Evolutionary conservation across 2,113 vertebrate species (phyloP).

Genomic region (Porphyrio hochstetteri): DNA sequence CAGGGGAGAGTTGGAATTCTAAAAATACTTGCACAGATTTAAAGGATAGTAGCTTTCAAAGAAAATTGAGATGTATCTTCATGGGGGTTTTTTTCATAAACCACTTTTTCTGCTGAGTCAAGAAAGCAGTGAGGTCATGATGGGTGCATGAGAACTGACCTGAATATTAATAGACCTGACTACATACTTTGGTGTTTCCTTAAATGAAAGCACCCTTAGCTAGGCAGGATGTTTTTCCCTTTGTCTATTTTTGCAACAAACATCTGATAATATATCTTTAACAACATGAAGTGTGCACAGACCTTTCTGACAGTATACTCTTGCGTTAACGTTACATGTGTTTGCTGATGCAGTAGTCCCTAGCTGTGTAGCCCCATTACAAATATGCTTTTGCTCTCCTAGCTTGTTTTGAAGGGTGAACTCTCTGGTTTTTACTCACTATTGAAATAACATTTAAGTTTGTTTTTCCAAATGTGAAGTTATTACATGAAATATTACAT

Average conservation of each 20-base stretch:
- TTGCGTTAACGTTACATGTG: not conserved
- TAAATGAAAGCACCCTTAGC: not conserved
- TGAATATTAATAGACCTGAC: slow-evolving; percentile 42
- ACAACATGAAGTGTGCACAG: not conserved
- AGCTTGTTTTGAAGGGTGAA: not conserved
- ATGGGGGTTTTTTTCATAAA: not conserved
- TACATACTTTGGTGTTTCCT: not conserved
- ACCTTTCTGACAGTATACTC: not conserved
- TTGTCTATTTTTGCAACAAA: not conserved
- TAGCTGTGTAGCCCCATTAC: not conserved
- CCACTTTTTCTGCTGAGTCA: slow-evolving; percentile 37
- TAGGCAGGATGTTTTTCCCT: not conserved
- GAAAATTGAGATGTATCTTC: not conserved
- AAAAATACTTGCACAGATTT: not conserved
- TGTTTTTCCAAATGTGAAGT: not conserved
- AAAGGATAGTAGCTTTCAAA: not conserved
- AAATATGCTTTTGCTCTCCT: not conserved
- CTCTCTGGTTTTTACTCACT: not conserved
- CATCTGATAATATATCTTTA: not conserved
- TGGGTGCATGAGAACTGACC: slow-evolving; percentile 23
- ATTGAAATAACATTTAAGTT: not conserved
- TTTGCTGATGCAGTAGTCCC: not conserved
- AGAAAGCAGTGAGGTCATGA: slow-evolving; percentile 35
- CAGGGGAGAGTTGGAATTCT: not conserved
- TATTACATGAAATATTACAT: not conserved